Conservation (phyloP, 2,888 invertebrate genomes). For the Monochamus alternatus region DNA sequence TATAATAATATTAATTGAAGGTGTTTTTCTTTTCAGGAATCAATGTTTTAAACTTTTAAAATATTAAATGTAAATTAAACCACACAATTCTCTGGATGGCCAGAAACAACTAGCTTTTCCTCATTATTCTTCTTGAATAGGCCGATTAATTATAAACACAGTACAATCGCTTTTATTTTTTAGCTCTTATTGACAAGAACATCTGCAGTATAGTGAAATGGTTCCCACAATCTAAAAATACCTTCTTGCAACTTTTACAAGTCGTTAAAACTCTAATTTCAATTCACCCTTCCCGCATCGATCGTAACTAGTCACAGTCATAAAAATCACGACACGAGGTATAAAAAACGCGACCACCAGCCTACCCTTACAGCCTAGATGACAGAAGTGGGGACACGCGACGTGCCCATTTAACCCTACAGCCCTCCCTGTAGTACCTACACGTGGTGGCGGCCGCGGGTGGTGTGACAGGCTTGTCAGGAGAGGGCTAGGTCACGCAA, state of each 20-base stretch:
- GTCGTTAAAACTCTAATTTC: background rate
- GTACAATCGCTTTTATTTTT: too few species aligned
- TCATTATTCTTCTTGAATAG: too few species aligned
- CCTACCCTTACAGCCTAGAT: background rate
- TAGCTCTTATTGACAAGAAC: too few species aligned
- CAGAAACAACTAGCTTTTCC: too few species aligned
- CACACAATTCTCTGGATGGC: too few species aligned
- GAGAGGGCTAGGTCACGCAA: conserved; percentile 22
- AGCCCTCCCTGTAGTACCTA: conserved; percentile 46
- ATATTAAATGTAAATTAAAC: too few species aligned
- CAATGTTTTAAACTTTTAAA: too few species aligned
- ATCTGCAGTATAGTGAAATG: too few species aligned
- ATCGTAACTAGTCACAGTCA: background rate
- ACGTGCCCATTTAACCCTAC: conserved; percentile 34
- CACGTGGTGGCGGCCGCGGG: conserved; percentile 47
- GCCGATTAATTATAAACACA: too few species aligned
- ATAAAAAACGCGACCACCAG: conserved; percentile 8
- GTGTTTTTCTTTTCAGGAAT: too few species aligned
- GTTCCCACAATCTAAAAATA: too few species aligned
- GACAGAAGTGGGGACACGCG: conserved; percentile 50
- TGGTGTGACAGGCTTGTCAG: conserved; percentile 26
- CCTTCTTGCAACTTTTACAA: background rate
- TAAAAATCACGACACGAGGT: conserved; percentile 20
- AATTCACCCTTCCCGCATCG: background rate
- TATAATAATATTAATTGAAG: too few species aligned